Conservation (phyloP, 2,113 vertebrate genomes). For the Phoenicopterus ruber region DNA sequence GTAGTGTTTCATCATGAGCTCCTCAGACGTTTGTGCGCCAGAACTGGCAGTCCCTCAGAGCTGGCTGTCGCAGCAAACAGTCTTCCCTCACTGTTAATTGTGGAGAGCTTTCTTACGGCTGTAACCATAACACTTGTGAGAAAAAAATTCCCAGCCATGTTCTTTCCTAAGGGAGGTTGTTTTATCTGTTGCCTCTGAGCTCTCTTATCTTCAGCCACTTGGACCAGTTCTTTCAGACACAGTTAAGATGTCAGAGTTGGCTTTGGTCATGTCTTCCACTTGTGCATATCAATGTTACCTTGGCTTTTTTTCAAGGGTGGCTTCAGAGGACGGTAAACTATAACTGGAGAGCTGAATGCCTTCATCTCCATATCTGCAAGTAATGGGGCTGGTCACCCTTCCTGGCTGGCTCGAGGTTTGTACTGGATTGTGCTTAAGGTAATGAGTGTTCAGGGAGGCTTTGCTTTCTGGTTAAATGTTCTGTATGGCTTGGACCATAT, state of each 20-base stretch:
- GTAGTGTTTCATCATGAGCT: background rate
- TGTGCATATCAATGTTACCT: rapidly evolving
- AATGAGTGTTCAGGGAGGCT: background rate
- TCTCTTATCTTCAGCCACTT: background rate
- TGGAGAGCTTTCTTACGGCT: background rate
- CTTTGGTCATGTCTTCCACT: background rate
- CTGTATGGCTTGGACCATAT: background rate
- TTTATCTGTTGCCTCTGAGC: background rate
- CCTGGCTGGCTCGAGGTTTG: background rate
- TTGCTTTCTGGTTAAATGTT: background rate
- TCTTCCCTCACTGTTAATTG: background rate
- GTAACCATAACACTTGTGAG: background rate
- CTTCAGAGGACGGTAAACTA: background rate
- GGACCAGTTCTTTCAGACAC: background rate
- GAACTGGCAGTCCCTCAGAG: background rate
- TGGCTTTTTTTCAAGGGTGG: background rate
- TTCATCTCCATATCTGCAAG: background rate
- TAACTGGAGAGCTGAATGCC: background rate
- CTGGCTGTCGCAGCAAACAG: background rate
- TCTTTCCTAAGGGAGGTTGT: background rate
- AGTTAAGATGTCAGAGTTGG: background rate
- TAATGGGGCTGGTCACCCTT: background rate
- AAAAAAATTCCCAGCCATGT: background rate
- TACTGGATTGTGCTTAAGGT: background rate
- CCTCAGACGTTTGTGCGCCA: background rate